These are phyloP conservation scores for Mystacides longicornis DNA, from an alignment of 2,888 invertebrate genomes.

Conservation along the genomic window DNA sequence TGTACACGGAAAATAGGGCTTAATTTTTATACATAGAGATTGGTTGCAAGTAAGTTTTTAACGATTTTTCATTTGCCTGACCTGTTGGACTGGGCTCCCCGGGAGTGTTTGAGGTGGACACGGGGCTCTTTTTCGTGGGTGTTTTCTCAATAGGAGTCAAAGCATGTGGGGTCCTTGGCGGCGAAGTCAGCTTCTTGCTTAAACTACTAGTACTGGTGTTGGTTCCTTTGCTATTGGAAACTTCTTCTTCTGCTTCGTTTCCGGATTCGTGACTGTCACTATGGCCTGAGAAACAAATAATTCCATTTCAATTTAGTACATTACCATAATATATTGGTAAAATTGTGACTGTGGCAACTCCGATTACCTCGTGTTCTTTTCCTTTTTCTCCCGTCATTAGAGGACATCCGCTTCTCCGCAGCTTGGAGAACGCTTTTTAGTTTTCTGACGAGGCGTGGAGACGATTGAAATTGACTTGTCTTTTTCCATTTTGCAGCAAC, in stretches of 20 bases:
- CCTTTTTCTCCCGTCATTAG: conserved; percentile 6
- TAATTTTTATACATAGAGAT: too few relatives aligned
- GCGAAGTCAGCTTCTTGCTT: conserved; percentile 8
- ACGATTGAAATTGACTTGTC: conserved; percentile 10
- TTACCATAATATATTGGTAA: neutral
- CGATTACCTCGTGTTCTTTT: conserved; percentile 11
- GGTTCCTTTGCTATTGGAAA: too few relatives aligned
- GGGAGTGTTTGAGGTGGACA: conserved; percentile 36
- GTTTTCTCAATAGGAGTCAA: conserved; percentile 37
- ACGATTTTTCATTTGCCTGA: too few relatives aligned
- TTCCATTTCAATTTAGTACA: neutral
- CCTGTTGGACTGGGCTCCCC: conserved; percentile 41
- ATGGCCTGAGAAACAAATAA: conserved; percentile 9
- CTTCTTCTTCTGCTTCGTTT: conserved; percentile 11
- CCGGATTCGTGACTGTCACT: conserved; percentile 21
- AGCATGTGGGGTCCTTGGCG: conserved; percentile 18
- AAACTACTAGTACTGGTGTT: neutral
- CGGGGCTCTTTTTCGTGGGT: conserved; percentile 28
- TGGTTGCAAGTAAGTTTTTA: too few relatives aligned
- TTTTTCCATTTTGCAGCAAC: conserved; percentile 20
- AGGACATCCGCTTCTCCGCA: conserved; percentile 6
- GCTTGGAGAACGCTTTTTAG: conserved; percentile 14
- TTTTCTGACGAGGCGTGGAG: conserved; percentile 15
- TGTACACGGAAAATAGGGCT: too few relatives aligned
- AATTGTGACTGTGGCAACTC: neutral